A percentile compares a stretch with the other conserved stretches of the same genome.
Evolutionary conservation across 2,888 invertebrate species (phyloP).

Genomic region (Sesia apiformis): DNA sequence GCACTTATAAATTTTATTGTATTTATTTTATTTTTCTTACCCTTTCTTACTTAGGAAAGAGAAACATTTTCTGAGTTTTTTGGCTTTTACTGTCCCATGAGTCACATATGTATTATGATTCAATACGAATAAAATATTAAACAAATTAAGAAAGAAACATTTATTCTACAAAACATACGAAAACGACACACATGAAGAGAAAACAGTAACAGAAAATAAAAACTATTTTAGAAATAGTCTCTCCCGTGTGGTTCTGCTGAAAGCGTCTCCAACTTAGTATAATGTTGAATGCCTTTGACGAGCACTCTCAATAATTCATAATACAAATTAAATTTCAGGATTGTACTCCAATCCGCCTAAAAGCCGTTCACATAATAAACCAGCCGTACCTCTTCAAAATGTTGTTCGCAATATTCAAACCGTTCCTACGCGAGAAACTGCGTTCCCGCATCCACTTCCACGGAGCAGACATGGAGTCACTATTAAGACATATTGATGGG

Average conservation of each 20-base stretch:
- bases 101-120: too few species aligned
- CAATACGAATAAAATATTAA: too few species aligned
- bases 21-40: too few species aligned
- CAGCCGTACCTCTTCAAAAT: conserved; percentile 91
- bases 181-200: conserved; percentile 1
- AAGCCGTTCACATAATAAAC: conserved; percentile 90
- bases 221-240: too few species aligned
- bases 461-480: conserved; percentile 77
- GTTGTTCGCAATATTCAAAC: conserved; percentile 89
- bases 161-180: background rate
- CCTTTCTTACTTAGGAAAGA: too few species aligned
- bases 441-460: conserved; percentile 85
- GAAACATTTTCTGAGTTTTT: too few species aligned
- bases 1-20: too few species aligned
- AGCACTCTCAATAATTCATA: background rate
- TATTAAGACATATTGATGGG: conserved; percentile 75
- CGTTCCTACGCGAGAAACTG: conserved; percentile 89
- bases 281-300: conserved; percentile 1
- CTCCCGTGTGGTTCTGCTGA: too few species aligned
- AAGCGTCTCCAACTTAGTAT: conserved; percentile 2
- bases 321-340: conserved; percentile 70
- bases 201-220: conserved; percentile 3
- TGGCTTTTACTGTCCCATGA: too few species aligned
- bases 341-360: conserved; percentile 86
- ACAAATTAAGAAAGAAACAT: background rate